These are phyloP conservation scores for Trilocha varians DNA, from an alignment of 2,888 invertebrate genomes.

Conservation along the genomic window DNA sequence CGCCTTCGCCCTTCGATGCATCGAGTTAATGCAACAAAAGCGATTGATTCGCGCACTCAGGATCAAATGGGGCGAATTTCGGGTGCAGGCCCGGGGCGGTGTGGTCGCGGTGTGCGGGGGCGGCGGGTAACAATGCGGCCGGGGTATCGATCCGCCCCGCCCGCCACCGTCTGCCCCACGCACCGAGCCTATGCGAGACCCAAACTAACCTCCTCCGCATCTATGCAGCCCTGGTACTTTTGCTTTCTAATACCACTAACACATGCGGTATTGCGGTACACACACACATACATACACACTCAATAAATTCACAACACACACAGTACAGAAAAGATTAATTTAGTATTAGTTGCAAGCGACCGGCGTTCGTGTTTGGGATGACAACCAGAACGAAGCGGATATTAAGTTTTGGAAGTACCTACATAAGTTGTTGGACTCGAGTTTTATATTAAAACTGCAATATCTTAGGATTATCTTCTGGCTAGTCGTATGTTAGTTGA, in stretches of 20 bases:
- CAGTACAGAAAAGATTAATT: neutral
- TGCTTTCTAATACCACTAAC: conserved; percentile 44
- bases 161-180: conserved; percentile 48
- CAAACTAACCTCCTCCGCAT: conserved; percentile 33
- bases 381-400: neutral
- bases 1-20: conserved; percentile 12
- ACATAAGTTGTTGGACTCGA: neutral
- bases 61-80: conserved; percentile 68
- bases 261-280: conserved; percentile 18
- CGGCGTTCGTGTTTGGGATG: neutral
- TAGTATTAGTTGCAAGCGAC: neutral
- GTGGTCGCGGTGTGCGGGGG: conserved; percentile 27
- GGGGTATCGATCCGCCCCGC: conserved; percentile 62
- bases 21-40: conserved; percentile 62
- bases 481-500: neutral
- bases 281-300: conserved; percentile 1
- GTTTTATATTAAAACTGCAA: neutral
- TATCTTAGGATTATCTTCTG: neutral
- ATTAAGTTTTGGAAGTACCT: neutral
- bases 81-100: conserved; percentile 46
- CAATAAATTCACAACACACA: neutral
- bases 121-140: conserved; percentile 67
- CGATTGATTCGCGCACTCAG: conserved; percentile 61
- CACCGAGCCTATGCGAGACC: conserved; percentile 44
- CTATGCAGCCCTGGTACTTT: conserved; percentile 61